Base-by-base conservation (phyloP, 1,140 invertebrate species). In the Mizuhopecten yessoensis region DNA sequence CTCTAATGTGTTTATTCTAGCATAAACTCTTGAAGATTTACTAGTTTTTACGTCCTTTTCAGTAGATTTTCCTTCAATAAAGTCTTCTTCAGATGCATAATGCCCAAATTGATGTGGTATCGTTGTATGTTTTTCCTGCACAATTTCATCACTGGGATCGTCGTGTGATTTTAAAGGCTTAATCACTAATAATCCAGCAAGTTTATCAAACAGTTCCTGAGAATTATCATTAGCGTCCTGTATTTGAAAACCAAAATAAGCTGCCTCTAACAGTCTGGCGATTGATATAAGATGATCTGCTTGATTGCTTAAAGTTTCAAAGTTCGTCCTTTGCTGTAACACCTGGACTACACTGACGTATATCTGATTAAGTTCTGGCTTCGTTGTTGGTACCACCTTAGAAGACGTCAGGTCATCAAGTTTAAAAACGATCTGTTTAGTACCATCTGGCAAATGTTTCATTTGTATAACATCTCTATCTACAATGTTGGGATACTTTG, bases 361-460 rank as follows among this genome's bases (percentile, higher is more conserved):
- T n/a, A 96, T 92, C 86, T 95, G 92, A 92, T 95, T 94, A 9
- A 95, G 75, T 39, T 94, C 90, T 86, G 94, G 94, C 87, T 94
- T 93, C 36, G 34, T 75, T 91, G 13, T 90, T 57, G 33, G 90
- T 17, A 29, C n/a, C n/a, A n/a, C 87, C 33, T n/a, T 87, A 39
- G 87, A 87, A 49, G 89, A 57, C 0, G 75, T 33, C 15, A 94
- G 34, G 34, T 94, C 90, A 89, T 93, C 89, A 91, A 95, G 91
- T 15, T 91, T 92, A 89, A 95, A 94, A 0, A 92, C 91, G 39
- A 96, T 57, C 88, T 94, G 93, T 90, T 94, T 95, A 23, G 94
- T 93, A 34, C 95, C 94, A 93, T 95, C 94, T n/a, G 93, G 88
- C 86, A 94, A 39, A n/a, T 88, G 91, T 33, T 88, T 89, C 33